Base-by-base conservation (phyloP, 2,113 vertebrate species). In the Cyprinus carpio region DNA sequence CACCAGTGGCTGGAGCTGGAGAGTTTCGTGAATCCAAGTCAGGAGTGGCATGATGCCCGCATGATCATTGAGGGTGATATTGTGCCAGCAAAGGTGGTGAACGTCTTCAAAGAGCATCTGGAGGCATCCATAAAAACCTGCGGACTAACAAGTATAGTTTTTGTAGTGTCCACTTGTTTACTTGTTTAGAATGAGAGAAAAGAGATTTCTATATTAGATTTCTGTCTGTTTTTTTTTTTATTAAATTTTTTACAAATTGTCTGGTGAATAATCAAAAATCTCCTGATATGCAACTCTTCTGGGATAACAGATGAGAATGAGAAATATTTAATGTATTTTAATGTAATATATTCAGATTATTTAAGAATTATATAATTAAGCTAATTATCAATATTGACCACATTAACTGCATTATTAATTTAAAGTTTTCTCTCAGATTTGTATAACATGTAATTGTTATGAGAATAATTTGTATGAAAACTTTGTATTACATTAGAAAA, bases 1-100 rank as follows among this genome's bases (percentile, higher is more conserved):
- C 93, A 95, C 49, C 96, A 96, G 46, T 97, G 96, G 96, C 89
- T 97, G 75, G 93, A 94, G 83, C 92, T 93, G 76, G 93, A 95
- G 79, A 95, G 95, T 90, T 96, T 96, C 86, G 75, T 89, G 20
- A 96, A 93, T 91, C 93, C 87, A 84, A 90, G 93, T 16, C 95
- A 94, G 87, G 95, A 95, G 87, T 97, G 96, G 96, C 95, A 95
- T 0, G 91, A 96, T 34, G 64, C 82, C 0, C 91, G 94, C 1
- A 92, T 96, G 83, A 95, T 92, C 89, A 94, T 95, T 0, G 93
- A 97, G 72, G 95, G 95, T 0, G 96, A 97, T 85, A 90, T 95
- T 0, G 94, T 96, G 87, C 94, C 95, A 0, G 94, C 94, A 89
- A 96, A 94, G 89, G 92, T 97, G 65, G 92, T 96, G 29, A 88